Base-by-base conservation (phyloP, 1,140 invertebrate species). In the Lamellibrachia luymesi region DNA sequence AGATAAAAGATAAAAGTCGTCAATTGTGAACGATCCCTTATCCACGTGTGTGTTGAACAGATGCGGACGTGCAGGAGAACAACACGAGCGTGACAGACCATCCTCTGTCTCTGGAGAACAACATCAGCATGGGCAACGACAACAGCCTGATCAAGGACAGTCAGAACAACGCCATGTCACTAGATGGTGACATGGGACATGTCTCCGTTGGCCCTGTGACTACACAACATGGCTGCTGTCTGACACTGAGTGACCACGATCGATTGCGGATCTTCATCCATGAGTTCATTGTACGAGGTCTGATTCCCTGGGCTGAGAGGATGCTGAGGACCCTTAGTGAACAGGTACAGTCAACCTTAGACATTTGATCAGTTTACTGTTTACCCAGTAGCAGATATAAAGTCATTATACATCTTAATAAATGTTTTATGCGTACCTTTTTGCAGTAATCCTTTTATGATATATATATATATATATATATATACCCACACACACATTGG, bases 291-390 rank as follows among this genome's bases (percentile, higher is more conserved):
- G 97, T 97, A n/a, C 97, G 98, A 95, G 98, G 98, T 50, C 96
- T 99, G 51, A 97, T 99, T 93, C 98, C 98, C 51, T 98, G 98
- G 96, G 97, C 98, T 90, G 99, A 99, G 95, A 97, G 97, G 95
- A 97, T 98, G 96, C 98, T 99, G 94, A 97, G 97, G 94, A 96
- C 97, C 92, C 96, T 99, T 38, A 98, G 97, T 96, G 98, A 99
- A 95, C 97, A 98, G 94, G 98, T 98, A 96, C 96, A 80, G 96
- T 96, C 90, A 92, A 80, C 64, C 64, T 80, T 13, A 56, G 13
- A 7, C 38, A 38, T 38, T 38, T 38, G 0, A 38, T 38, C 38
- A 38, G 38, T 38, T 38, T 38, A 38, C 38, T 38, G 38, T 38
- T 38, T 38, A 38, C 38, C 38, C 38, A 38, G 38, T 38, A 38